Percentiles rank a stretch among this genome's conserved stretches.
Conservation (phyloP, 2,113 vertebrate genomes). For the Mastomys coucha region DNA sequence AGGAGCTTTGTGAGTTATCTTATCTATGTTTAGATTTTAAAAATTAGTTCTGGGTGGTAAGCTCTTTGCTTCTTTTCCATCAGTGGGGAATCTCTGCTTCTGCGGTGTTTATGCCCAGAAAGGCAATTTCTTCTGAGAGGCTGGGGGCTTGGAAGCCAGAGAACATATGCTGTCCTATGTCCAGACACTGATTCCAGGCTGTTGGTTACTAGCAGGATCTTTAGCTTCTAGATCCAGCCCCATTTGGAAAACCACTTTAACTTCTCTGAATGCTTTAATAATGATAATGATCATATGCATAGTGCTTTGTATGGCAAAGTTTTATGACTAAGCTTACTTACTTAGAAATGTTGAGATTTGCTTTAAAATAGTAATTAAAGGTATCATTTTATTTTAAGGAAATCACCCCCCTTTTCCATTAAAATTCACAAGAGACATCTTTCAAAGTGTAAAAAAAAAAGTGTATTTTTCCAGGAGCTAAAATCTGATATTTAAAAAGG, state of each 20-base stretch:
- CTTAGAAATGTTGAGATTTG: conserved; percentile 85
- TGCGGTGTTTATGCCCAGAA: conserved; percentile 64
- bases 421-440: conserved; percentile 34
- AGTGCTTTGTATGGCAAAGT: conserved; percentile 86
- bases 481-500: conserved; percentile 27
- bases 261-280: conserved; percentile 76
- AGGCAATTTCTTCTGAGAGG: conserved; percentile 41
- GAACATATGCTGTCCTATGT: not conserved
- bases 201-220: conserved; percentile 34
- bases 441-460: conserved; percentile 47
- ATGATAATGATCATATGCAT: conserved; percentile 81
- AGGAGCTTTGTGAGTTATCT: conserved; percentile 50
- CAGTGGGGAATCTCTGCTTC: conserved; percentile 42
- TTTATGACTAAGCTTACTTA: conserved; percentile 85
- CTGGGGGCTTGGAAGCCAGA: conserved; percentile 44
- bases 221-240: conserved; percentile 76
- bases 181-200: not conserved
- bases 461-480: conserved; percentile 24
- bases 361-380: conserved; percentile 86
- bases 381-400: conserved; percentile 79
- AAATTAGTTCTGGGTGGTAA: conserved; percentile 44
- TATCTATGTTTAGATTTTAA: conserved; percentile 52
- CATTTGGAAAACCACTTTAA: conserved; percentile 85
- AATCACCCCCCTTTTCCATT: not conserved
- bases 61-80: conserved; percentile 69